Percentiles rank a stretch among this genome's conserved stretches.
phyloP scores from a whole-genome alignment of 2,797 vertebrate species.

The Meda fulgida region DNA sequence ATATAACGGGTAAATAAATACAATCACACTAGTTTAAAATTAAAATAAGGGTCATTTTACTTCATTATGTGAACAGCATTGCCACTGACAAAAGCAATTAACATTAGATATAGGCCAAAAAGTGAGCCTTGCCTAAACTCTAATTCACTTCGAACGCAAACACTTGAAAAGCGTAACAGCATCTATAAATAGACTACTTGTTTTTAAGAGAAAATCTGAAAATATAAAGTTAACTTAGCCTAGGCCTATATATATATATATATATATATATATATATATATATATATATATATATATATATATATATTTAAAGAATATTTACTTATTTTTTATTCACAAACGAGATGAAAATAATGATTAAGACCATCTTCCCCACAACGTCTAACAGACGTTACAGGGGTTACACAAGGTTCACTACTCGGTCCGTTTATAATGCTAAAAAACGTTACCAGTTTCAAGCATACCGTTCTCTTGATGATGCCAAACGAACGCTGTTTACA shows the following conservation, averaged over 20 bases:
- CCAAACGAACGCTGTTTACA: neutral
- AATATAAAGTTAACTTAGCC: neutral
- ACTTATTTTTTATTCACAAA: neutral
- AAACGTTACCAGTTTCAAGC: neutral
- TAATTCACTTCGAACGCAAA: neutral
- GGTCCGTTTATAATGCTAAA: conserved; percentile 12
- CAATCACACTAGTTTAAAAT: neutral
- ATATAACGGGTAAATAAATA: neutral
- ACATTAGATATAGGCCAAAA: conserved; percentile 7
- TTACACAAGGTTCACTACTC: conserved; percentile 31
- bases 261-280: too few relatives aligned
- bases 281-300: too few relatives aligned
- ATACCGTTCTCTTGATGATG: too few relatives aligned
- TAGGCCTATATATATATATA: too few relatives aligned
- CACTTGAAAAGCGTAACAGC: neutral
- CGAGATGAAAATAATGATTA: neutral
- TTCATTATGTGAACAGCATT: neutral
- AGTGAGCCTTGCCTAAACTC: conserved; percentile 1
- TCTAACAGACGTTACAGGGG: neutral
- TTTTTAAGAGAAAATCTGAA: neutral
- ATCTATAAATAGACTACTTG: too few relatives aligned
- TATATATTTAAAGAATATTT: neutral
- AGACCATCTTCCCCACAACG: neutral
- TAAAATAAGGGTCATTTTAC: neutral
- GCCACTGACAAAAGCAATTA: neutral